A percentile compares a stretch with the other conserved stretches of the same genome.
phyloP scores from a whole-genome alignment of 2,797 vertebrate genomes.

The Coregonus ussuriensis region DNA sequence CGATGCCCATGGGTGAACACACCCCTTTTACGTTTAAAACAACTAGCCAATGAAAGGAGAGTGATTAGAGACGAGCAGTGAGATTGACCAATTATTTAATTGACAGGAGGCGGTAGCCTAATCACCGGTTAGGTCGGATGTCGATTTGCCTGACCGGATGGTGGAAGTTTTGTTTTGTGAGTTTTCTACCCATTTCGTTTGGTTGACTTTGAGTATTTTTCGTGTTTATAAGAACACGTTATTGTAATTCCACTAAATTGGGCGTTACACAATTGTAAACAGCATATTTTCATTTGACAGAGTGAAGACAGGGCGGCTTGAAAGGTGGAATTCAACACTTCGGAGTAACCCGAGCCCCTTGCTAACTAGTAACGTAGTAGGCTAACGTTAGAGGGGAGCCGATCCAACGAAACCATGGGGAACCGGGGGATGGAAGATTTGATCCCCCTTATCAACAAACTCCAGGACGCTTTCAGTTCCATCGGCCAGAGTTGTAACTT shows the following conservation, averaged over 20 bases:
- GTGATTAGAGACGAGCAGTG: neutral
- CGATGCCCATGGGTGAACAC: neutral
- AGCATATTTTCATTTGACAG: slow-evolving; percentile 27
- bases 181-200: slow-evolving; percentile 64
- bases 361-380: slow-evolving; percentile 50
- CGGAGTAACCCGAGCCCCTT: slow-evolving; percentile 72
- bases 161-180: slow-evolving; percentile 84
- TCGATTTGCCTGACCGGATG: slow-evolving; percentile 76
- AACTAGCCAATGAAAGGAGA: slow-evolving; percentile 53
- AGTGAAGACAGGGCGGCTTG: slow-evolving; percentile 36
- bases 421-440: slow-evolving; percentile 99
- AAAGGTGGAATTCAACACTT: slow-evolving; percentile 53
- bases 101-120: slow-evolving; percentile 55
- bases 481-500: slow-evolving; percentile 95
- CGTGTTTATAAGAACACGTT: slow-evolving; percentile 29
- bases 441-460: slow-evolving; percentile 97
- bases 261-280: slow-evolving; percentile 20
- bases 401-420: slow-evolving; percentile 84
- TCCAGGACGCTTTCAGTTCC: slow-evolving; percentile 96
- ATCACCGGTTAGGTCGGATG: slow-evolving; percentile 74
- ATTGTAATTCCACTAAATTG: slow-evolving; percentile 22
- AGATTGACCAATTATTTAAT: slow-evolving; percentile 51
- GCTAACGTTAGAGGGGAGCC: slow-evolving; percentile 51
- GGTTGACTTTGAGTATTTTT: slow-evolving; percentile 27
- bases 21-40: neutral